Evolutionary conservation across 2,888 invertebrate genomes (phyloP), one percentile per base, ranked within the genome.

Genomic region (Parnassius mnemosyne): DNA sequence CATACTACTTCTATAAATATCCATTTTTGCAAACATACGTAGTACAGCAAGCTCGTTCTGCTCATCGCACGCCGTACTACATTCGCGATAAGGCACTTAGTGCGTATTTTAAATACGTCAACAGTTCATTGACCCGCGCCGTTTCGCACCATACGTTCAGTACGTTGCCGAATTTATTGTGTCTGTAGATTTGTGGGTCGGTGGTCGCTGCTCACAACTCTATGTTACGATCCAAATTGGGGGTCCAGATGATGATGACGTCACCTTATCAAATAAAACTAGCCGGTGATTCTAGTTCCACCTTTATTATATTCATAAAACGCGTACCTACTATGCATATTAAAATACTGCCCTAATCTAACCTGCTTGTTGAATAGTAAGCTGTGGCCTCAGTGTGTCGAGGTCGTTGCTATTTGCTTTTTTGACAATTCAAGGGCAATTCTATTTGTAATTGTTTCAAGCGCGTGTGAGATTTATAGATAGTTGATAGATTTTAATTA

Each of bases 161-260:
- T 7, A 7, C 5, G 7, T 7, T 85, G 85, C 79, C 84, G 85
- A 89, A 85, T 86, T 88, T 86, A 89, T 88, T 89, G 89, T 90
- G 90, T 89, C 89, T 90, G 88, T 90, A 90, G 89, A 88, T 89
- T 89, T 90, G 86, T 90, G 85, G 90, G 90, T 90, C 89, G 87
- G 81, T 83, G 83, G 83, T 80, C 66, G 72, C 63, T 52, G 56
- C 73, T 72, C 71, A 66, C 66, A 58, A 61, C 65, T 83, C 83
- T 86, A 84, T 79, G 83, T 87, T 86, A 89, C 87, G 34, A 34
- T 84, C 87, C 81, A 81, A 81, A 83, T 80, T 80, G 79, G 86
- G 89, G 88, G 83, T 83, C 85, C 87, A 83, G 84, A 81, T 83
- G 75, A 76, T 64, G 69, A 75, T 90, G 89, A 89, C 89, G 89